phyloP scores from a whole-genome alignment of 1,140 invertebrate species.

The Mya arenaria region DNA sequence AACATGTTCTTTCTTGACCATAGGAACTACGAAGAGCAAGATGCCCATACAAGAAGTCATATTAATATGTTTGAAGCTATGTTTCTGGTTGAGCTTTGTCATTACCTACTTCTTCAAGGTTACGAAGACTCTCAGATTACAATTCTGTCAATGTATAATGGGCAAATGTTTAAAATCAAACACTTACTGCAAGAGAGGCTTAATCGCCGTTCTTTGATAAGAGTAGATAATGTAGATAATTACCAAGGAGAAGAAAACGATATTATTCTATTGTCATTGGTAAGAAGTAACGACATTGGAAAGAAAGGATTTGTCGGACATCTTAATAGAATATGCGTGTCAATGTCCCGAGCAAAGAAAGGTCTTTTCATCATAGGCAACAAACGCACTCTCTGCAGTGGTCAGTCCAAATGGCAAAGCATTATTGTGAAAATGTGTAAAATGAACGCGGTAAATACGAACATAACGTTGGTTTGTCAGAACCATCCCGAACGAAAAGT shows the following conservation, averaged over 20 bases:
- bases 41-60: slow-evolving; percentile 71
- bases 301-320: slow-evolving; percentile 89
- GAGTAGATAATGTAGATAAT: slow-evolving; percentile 89
- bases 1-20: slow-evolving; percentile 81
- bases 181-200: slow-evolving; percentile 65
- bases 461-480: slow-evolving; percentile 77
- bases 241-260: slow-evolving; percentile 90
- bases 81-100: slow-evolving; percentile 72
- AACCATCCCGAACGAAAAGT: slow-evolving; percentile 73
- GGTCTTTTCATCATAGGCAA: slow-evolving; percentile 87
- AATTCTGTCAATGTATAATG: slow-evolving; percentile 79
- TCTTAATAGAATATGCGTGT: slow-evolving; percentile 91
- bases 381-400: slow-evolving; percentile 83
- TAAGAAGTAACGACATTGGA: slow-evolving; percentile 86
- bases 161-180: slow-evolving; percentile 76
- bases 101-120: slow-evolving; percentile 79
- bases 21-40: slow-evolving; percentile 65
- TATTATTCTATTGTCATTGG: slow-evolving; percentile 91
- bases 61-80: slow-evolving; percentile 72
- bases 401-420: slow-evolving; percentile 79
- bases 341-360: slow-evolving; percentile 89
- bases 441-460: slow-evolving; percentile 54
- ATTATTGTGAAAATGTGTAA: slow-evolving; percentile 65
- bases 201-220: slow-evolving; percentile 65
- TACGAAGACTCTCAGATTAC: slow-evolving; percentile 78